Evolutionary conservation across 2,888 invertebrate species (phyloP).

Genomic region (Nephrotoma flavescens): DNA sequence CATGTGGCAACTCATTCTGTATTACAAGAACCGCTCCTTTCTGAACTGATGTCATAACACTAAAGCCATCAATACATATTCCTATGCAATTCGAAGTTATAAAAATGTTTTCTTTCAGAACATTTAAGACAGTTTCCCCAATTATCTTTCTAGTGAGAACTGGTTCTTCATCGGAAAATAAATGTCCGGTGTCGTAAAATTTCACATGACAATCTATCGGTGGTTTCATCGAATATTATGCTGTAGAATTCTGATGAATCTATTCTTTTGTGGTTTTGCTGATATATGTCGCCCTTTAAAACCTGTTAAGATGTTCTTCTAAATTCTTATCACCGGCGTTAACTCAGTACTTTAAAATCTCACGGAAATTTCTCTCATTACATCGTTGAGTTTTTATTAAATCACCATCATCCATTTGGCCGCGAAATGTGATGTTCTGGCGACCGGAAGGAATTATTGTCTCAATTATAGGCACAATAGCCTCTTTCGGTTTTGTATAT

Average conservation of each 20-base stretch:
- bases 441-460: background rate
- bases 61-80: background rate
- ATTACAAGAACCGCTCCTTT: background rate
- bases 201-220: background rate
- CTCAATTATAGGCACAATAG: background rate
- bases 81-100: background rate
- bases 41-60: background rate
- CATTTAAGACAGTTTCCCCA: too few relatives aligned
- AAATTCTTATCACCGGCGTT: background rate
- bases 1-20: background rate
- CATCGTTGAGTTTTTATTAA: too few relatives aligned
- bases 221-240: background rate
- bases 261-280: background rate
- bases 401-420: background rate
- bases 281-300: background rate
- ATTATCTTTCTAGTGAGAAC: too few relatives aligned
- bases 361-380: too few relatives aligned
- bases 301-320: background rate
- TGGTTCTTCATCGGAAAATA: too few relatives aligned
- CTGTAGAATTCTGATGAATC: too few relatives aligned
- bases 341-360: background rate
- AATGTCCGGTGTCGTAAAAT: too few relatives aligned
- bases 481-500: background rate
- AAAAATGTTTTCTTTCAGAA: too few relatives aligned
- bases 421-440: background rate